Percentiles rank a stretch among this genome's conserved stretches.
Conservation (phyloP, 2,797 vertebrate genomes). For the Emydoidea blandingii region DNA sequence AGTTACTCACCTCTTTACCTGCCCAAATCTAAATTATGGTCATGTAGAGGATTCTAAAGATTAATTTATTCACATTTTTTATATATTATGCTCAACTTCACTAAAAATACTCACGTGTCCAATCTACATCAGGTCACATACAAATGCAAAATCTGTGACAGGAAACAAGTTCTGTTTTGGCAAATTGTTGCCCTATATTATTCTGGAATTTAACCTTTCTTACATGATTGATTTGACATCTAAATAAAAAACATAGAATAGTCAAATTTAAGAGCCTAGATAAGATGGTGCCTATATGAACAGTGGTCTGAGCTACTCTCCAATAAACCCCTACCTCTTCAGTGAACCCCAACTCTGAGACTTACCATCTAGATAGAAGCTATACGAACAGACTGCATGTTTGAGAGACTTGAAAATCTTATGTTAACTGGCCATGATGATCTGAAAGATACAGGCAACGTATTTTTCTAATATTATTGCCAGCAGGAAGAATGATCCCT, state of each 20-base stretch:
- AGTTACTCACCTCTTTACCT: neutral
- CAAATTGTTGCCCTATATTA: neutral
- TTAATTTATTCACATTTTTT: neutral
- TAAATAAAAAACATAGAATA: neutral
- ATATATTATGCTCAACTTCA: neutral
- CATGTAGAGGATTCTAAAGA: neutral
- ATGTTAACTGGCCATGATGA: neutral
- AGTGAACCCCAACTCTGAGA: neutral
- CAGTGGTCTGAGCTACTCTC: neutral
- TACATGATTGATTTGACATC: neutral
- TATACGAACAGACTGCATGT: neutral
- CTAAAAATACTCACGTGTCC: too few relatives aligned
- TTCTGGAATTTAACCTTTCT: neutral
- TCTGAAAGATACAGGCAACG: neutral
- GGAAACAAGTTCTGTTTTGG: neutral
- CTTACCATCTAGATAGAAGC: neutral
- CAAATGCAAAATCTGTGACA: neutral
- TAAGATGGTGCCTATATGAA: neutral
- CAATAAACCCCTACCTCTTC: neutral
- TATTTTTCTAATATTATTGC: neutral
- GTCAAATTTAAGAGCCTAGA: too few relatives aligned
- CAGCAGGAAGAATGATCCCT: neutral
- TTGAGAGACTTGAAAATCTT: neutral
- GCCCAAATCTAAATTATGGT: neutral
- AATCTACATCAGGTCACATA: neutral